Percentiles rank a stretch among this genome's conserved stretches.
Conservation (phyloP, 2,113 vertebrate genomes). For the Penelope pileata region DNA sequence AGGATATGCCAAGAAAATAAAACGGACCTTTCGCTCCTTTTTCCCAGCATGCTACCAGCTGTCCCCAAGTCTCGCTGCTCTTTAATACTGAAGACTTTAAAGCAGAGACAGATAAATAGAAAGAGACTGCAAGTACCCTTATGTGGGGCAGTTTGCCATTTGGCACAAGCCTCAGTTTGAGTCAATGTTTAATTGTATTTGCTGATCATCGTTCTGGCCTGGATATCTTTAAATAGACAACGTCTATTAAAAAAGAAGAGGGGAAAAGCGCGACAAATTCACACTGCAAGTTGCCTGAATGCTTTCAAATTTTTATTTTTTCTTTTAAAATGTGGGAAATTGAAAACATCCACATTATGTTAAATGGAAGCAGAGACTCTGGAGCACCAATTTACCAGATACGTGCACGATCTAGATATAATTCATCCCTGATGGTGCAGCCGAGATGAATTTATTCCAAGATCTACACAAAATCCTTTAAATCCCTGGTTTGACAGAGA, state of each 20-base stretch:
- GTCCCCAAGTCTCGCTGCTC: constrained; percentile 10
- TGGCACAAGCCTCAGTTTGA: not conserved
- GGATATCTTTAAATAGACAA: not conserved
- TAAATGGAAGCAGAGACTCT: not conserved
- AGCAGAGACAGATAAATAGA: constrained; percentile 29
- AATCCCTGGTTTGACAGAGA: not conserved
- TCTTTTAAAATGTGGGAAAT: not conserved
- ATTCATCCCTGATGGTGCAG: not conserved
- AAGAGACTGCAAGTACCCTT: constrained; percentile 16
- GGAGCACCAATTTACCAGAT: not conserved
- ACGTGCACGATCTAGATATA: not conserved
- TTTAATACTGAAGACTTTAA: constrained; percentile 9
- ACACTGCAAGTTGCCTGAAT: not conserved
- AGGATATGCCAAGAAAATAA: constrained; percentile 32
- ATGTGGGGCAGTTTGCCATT: not conserved
- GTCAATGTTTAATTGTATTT: constrained; percentile 27
- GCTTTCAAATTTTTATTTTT: not conserved
- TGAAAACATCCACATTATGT: not conserved
- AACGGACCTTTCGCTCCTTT: constrained; percentile 18
- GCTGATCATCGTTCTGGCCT: not conserved
- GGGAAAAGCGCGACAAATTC: not conserved
- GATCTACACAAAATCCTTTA: not conserved
- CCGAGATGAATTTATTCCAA: not conserved
- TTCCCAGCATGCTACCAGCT: constrained; percentile 21
- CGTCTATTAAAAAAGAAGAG: not conserved